These are phyloP conservation scores for Calephelis nemesis DNA, from an alignment of 1,140 invertebrate species.

Conservation along the genomic window DNA sequence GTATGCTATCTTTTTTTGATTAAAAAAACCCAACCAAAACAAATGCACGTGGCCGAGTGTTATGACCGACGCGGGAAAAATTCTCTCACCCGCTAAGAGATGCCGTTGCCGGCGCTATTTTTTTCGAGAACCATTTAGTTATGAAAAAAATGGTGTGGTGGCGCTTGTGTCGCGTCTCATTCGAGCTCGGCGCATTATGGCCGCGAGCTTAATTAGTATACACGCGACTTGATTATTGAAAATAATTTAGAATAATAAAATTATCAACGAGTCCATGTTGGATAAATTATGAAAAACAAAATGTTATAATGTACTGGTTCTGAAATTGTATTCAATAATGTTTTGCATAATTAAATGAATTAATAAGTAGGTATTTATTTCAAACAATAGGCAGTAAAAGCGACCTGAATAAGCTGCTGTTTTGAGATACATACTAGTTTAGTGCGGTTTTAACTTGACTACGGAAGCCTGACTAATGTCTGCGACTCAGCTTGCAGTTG, in stretches of 20 bases:
- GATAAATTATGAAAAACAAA: conserved; percentile 21
- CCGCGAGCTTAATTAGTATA: conserved; percentile 29
- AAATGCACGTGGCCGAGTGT: conserved; percentile 77
- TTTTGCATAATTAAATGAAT: conserved; percentile 23
- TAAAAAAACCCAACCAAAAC: conserved; percentile 78
- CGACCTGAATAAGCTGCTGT: neutral
- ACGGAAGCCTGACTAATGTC: too few relatives aligned
- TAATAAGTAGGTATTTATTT: conserved; percentile 20
- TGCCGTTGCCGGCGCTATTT: conserved; percentile 68
- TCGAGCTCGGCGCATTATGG: neutral
- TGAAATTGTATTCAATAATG: conserved; percentile 21
- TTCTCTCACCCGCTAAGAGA: conserved; percentile 69
- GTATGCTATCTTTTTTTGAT: conserved; percentile 73
- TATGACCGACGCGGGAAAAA: conserved; percentile 73
- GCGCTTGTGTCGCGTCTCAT: conserved; percentile 48
- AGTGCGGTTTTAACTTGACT: neutral
- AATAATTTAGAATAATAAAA: conserved; percentile 40
- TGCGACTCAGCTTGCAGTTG: too few relatives aligned
- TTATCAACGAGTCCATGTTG: conserved; percentile 18
- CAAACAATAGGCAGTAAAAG: conserved; percentile 13
- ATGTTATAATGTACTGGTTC: conserved; percentile 19
- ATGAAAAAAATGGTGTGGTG: conserved; percentile 62
- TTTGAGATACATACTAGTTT: neutral
- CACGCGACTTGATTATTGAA: conserved; percentile 34
- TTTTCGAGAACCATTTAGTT: conserved; percentile 62